A percentile compares a stretch with the other conserved stretches of the same genome.
Evolutionary conservation across 2,797 vertebrate species (phyloP).

Genomic region (Typhlichthys eigenmanni): DNA sequence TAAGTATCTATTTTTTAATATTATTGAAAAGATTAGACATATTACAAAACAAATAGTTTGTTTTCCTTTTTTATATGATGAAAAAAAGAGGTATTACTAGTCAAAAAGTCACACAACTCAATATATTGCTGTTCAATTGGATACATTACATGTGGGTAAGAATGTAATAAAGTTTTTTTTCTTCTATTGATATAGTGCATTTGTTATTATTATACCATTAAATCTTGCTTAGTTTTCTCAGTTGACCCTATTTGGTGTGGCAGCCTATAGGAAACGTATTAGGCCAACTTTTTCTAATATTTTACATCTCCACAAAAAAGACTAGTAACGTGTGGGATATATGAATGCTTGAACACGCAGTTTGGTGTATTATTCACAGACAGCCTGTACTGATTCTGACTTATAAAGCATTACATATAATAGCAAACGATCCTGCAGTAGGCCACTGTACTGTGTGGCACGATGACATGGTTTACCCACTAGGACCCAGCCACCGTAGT

Average conservation of each 20-base stretch:
- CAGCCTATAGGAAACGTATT: too few relatives aligned
- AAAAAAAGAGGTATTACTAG: conserved; percentile 75
- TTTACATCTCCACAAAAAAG: background rate
- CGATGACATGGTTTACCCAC: conserved; percentile 37
- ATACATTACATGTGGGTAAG: conserved; percentile 79
- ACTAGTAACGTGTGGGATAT: background rate
- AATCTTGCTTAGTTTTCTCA: too few relatives aligned
- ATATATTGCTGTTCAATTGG: conserved; percentile 76
- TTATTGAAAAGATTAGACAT: conserved; percentile 76
- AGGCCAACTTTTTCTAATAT: background rate
- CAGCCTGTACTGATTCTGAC: too few relatives aligned
- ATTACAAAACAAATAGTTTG: conserved; percentile 60
- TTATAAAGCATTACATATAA: background rate
- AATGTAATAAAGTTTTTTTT: conserved; percentile 82
- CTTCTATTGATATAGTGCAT: conserved; percentile 61
- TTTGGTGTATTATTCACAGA: background rate
- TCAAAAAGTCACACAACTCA: conserved; percentile 70
- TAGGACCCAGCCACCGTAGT: conserved; percentile 50
- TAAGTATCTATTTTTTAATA: conserved; percentile 81
- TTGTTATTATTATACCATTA: too few relatives aligned
- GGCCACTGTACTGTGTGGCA: background rate
- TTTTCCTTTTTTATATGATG: conserved; percentile 65
- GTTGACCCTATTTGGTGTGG: too few relatives aligned
- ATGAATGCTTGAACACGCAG: too few relatives aligned
- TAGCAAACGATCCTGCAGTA: too few relatives aligned